Conservation (phyloP, 2,797 vertebrate species). For the Anolis apletophallus region DNA sequence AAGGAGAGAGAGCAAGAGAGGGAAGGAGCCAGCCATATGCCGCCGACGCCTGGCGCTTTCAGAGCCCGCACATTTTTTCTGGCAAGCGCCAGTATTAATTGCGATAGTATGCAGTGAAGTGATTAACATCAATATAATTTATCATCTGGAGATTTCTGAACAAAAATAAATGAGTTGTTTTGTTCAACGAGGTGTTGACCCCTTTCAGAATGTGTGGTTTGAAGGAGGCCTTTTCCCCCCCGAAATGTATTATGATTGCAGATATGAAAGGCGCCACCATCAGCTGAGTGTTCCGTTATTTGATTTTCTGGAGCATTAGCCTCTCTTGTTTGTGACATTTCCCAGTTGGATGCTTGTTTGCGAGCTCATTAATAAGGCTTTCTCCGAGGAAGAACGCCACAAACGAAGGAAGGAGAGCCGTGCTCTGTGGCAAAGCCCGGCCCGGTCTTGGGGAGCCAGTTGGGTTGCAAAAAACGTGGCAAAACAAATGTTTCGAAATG, state of each 20-base stretch:
- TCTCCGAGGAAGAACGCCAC: conserved; percentile 67
- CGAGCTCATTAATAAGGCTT: conserved; percentile 82
- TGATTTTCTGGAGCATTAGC: conserved; percentile 85
- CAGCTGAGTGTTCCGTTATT: conserved; percentile 79
- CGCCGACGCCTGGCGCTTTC: conserved; percentile 55
- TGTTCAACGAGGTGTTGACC: conserved; percentile 81
- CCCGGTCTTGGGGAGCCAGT: conserved; percentile 23
- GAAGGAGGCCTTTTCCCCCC: conserved; percentile 24
- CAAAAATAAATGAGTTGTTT: conserved; percentile 82
- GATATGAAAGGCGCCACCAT: conserved; percentile 77
- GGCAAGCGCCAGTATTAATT: conserved; percentile 73
- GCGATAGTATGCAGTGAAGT: conserved; percentile 72
- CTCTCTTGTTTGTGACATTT: conserved; percentile 82
- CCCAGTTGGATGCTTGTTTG: conserved; percentile 84
- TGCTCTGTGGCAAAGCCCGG: not conserved
- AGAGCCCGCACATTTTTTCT: conserved; percentile 69
- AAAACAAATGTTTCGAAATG: conserved; percentile 37
- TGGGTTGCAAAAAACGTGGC: not conserved
- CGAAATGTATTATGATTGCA: conserved; percentile 38
- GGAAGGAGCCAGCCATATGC: conserved; percentile 47
- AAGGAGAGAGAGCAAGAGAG: not conserved
- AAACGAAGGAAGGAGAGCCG: conserved; percentile 41
- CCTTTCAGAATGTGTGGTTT: conserved; percentile 79
- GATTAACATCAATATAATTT: conserved; percentile 81
- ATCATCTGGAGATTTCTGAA: conserved; percentile 80